Evolutionary conservation across 2,888 invertebrate genomes (phyloP), one percentile per base, ranked within the genome.

Genomic region (Crocallis elinguaria): DNA sequence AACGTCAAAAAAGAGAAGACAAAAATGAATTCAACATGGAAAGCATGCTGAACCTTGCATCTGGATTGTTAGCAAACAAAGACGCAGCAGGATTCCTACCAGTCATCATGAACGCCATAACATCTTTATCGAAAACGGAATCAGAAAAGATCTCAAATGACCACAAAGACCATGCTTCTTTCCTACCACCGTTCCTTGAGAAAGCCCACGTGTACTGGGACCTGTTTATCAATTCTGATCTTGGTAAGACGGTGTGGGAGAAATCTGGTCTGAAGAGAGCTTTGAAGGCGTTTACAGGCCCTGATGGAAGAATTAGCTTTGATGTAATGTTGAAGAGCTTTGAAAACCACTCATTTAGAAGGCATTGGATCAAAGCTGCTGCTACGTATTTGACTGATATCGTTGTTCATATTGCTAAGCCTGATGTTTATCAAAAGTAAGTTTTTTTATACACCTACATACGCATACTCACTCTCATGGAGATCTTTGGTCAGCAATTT

Each of bases 341-440:
- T 64, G 96, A 97, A 75, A 96, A 96, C 75, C 95, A 95, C 50
- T 94, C 94, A 37, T 95, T 96, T 70, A 93, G 97, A 59, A 93
- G 95, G 39, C 94, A 95, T 61, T 97, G 97, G 97, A 95, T 97
- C 62, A 94, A 94, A 67, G 93, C 94, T 3, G 93, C 96, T 6
- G 95, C 96, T 0, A 93, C 94, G 58, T 95, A 95, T 71, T 85
- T 97, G 58, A 95, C 96, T 0, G 94, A 95, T 49, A 94, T 95
- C 92, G 93, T 95, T 21, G 93, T 95, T 13, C 94, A 95, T 63
- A 75, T 96, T 13, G 94, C 96, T 0, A 95, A 96, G 70, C 96
- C 96, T 0, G 93, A 94, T 54, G 95, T 95, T 5, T 95, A 96
- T 71, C 93, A 94, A 70, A 94, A 94, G 94, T 95, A 81, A 88